Base-by-base conservation (phyloP, 2,888 invertebrate genomes). In the Drosophila pegasa region DNA sequence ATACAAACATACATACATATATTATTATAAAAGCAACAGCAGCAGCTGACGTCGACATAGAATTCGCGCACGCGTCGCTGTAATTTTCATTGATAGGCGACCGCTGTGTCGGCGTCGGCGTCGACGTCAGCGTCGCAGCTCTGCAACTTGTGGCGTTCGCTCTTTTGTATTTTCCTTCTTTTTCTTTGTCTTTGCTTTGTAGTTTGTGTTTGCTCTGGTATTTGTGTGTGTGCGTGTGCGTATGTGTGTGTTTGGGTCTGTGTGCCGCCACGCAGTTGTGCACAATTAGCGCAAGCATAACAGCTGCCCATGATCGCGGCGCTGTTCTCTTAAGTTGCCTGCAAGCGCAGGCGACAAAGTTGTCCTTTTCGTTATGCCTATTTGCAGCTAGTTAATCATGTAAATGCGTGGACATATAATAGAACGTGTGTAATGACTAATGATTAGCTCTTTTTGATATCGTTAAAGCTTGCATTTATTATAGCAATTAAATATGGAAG, bases 201-300 rank as follows among this genome's bases (percentile, higher is more conserved):
- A 20, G 29, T 40, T 41, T 41, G 40, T 57, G 47, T 55, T 47
- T 52, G 40, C 47, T 31, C 47, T 25, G 54, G 33, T 37, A 14
- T 65, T 41, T 68, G 48, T 48, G 20, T 52, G 14, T 22, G 40
- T 60, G 38, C 31, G 25, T 8, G 61, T 62, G 33, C 29, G 29
- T 6, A 18, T 41, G 12, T 58, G 35, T 35, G 12, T 64, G 38
- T 59, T 43, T 47, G 25, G 50, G 45, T 6, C 16, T 59, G 37
- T 33, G 31, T 3, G 61, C 41, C 66, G 82, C 76, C 69, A 81
- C 80, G 81, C 81, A 81, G 83, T 76, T 81, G 83, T 86, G 81
- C 67, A 74, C 86, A 86, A 82, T 75, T 86, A 83, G 86, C 86
- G 80, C 83, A 83, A 80, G 74, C 75, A 75, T 75, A 81, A 80